phyloP scores from a whole-genome alignment of 2,888 invertebrate species.

The Dryobota labecula region DNA sequence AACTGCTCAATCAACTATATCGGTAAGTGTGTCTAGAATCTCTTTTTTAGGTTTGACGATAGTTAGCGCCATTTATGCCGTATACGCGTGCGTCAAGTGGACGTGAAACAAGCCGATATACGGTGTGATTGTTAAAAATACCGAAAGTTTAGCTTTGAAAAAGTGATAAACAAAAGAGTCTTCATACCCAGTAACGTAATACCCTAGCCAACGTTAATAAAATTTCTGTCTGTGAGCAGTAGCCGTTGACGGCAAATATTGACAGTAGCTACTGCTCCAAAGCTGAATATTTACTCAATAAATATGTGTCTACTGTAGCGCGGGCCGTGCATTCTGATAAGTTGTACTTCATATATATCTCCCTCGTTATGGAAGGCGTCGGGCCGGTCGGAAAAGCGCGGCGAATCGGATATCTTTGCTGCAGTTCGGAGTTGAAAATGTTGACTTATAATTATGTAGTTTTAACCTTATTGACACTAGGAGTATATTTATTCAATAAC shows the following conservation, averaged over 20 bases:
- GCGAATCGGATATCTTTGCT: constrained; percentile 30
- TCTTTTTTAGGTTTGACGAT: too few relatives aligned
- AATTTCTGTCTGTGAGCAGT: constrained; percentile 31
- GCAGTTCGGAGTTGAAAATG: not conserved
- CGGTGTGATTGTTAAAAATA: not conserved
- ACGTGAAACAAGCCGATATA: too few relatives aligned
- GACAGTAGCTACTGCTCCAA: constrained; percentile 54
- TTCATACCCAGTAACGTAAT: constrained; percentile 11
- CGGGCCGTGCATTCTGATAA: constrained; percentile 47
- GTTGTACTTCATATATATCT: constrained; percentile 40
- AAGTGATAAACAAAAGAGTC: not conserved
- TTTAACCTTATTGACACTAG: too few relatives aligned
- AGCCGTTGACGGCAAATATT: constrained; percentile 51
- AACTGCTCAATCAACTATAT: too few relatives aligned
- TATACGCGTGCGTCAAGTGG: too few relatives aligned
- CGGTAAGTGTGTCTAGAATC: too few relatives aligned
- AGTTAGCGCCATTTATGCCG: too few relatives aligned
- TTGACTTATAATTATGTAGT: not conserved
- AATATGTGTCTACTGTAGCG: constrained; percentile 46
- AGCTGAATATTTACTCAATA: constrained; percentile 59
- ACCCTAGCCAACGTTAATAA: constrained; percentile 31
- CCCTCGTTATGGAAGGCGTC: constrained; percentile 32
- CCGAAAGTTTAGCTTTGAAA: not conserved
- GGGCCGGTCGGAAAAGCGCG: constrained; percentile 28
- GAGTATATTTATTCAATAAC: too few relatives aligned